These are phyloP conservation scores for Hirtodrosophila trivittata DNA, from an alignment of 2,888 invertebrate genomes.

Conservation along the genomic window DNA sequence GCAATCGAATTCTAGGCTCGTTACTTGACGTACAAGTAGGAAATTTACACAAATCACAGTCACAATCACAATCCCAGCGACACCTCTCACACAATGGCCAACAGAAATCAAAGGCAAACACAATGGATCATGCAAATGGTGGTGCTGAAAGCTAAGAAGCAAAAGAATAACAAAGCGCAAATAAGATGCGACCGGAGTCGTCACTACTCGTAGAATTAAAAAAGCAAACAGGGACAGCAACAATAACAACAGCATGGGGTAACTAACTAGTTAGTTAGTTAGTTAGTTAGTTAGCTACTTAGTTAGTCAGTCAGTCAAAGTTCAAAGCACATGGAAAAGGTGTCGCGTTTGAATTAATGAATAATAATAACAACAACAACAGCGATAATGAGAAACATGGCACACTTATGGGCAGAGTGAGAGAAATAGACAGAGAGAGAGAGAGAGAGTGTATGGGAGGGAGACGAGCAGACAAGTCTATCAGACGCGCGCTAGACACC, in stretches of 20 bases:
- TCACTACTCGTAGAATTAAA: neutral
- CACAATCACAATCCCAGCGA: slow-evolving; percentile 12
- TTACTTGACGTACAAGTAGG: slow-evolving; percentile 50
- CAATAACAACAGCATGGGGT: slow-evolving; percentile 25
- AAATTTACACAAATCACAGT: slow-evolving; percentile 66
- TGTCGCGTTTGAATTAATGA: slow-evolving; percentile 73
- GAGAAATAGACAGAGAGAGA: neutral
- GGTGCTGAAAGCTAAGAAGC: slow-evolving; percentile 37
- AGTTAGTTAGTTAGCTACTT: slow-evolving; percentile 40
- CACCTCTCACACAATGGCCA: slow-evolving; percentile 35
- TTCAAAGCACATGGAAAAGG: slow-evolving; percentile 55
- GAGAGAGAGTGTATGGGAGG: slow-evolving; percentile 7
- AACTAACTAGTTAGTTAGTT: slow-evolving; percentile 32
- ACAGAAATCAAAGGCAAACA: slow-evolving; percentile 45
- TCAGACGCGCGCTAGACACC: slow-evolving; percentile 36
- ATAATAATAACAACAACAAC: slow-evolving; percentile 37
- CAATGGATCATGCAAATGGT: slow-evolving; percentile 64
- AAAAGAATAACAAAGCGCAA: slow-evolving; percentile 22
- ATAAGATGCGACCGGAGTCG: slow-evolving; percentile 38
- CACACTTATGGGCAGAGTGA: slow-evolving; percentile 45
- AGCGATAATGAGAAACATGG: slow-evolving; percentile 39
- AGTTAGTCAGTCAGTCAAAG: slow-evolving; percentile 42
- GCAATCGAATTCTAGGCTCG: slow-evolving; percentile 46
- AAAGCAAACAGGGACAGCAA: slow-evolving; percentile 20
- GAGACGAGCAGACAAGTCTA: slow-evolving; percentile 13